Evolutionary conservation across 2,888 invertebrate genomes (phyloP), one percentile per base, ranked within the genome.

Genomic region (Microchrysa polita): DNA sequence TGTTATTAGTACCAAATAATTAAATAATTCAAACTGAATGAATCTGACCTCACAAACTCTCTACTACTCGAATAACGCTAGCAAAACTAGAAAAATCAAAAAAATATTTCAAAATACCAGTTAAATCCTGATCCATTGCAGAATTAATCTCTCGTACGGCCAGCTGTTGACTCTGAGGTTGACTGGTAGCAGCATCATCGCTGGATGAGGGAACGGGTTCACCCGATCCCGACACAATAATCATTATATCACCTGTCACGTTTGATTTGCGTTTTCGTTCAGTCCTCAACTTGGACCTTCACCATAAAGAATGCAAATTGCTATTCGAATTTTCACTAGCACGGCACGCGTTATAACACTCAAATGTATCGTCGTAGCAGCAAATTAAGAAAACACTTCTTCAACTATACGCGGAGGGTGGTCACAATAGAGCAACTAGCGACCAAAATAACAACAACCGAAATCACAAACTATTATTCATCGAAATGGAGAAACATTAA

Each of bases 191-290:
- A 18, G 61, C 34, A 55, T 53, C 67, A 48, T 48, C 48, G 65
- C 34, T 9, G 5, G 69, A 27, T 2, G 69, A 5, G 34, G 60
- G 16, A 9, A 57, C 57, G 40, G 69, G 20, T 40, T 69, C 69
- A 40, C 69, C 57, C 55, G 69, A 40, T 55, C 69, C 69, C 69
- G 69, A 69, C 10, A 69, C 69, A 57, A 69, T 69, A 55, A 69
- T 69, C 69, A 69, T 69, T 23, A 48, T 65, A 55, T 42, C 69
- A 67, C 20, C 22, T 23, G 23, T 69, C 40, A 52, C 40, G 55
- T 34, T 7, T 5, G 27, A 34, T 34, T 34, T 34, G 27, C 27
- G 27, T 34, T 34, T 34, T 2, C 27, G 27, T 7, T 34, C 27
- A 34, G 27, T 34, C 27, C 27, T 34, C 2, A 7, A 34, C 27